These are phyloP conservation scores for Intellagama lesueurii DNA, from an alignment of 2,797 vertebrate genomes.

Conservation along the genomic window DNA sequence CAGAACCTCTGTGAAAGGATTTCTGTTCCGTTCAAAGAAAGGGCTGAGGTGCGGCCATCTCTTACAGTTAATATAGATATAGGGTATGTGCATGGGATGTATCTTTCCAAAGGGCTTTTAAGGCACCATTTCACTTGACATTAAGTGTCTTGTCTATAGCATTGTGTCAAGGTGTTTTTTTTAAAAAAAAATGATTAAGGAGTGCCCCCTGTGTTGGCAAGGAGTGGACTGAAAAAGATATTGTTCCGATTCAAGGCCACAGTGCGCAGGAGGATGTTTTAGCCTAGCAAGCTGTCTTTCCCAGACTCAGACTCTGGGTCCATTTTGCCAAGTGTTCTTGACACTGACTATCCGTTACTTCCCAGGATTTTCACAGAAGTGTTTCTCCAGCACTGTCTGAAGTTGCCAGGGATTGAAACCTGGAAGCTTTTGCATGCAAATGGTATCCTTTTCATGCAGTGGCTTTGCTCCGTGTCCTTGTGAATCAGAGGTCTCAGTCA, in stretches of 20 bases:
- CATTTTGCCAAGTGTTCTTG: too few relatives aligned
- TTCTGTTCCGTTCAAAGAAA: background rate
- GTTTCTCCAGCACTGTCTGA: too few relatives aligned
- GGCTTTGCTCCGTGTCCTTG: background rate
- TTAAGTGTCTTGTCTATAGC: background rate
- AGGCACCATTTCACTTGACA: background rate
- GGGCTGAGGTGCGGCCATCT: background rate
- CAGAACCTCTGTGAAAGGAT: constrained; percentile 29
- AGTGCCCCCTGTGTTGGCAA: background rate
- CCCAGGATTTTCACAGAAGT: background rate
- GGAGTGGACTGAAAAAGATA: background rate
- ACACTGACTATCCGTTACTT: background rate
- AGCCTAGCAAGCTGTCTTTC: too few relatives aligned
- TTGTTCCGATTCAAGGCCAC: background rate
- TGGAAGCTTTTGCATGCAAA: too few relatives aligned
- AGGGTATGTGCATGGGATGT: background rate
- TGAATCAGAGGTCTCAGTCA: background rate
- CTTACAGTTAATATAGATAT: background rate
- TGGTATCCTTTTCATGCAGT: too few relatives aligned
- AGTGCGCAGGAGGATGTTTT: background rate
- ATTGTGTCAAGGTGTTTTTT: background rate
- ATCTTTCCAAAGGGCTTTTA: background rate
- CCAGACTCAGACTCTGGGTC: too few relatives aligned
- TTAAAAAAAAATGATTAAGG: too few relatives aligned
- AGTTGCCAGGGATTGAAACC: background rate